phyloP scores from a whole-genome alignment of 1,140 invertebrate genomes.

The Delia radicum region DNA sequence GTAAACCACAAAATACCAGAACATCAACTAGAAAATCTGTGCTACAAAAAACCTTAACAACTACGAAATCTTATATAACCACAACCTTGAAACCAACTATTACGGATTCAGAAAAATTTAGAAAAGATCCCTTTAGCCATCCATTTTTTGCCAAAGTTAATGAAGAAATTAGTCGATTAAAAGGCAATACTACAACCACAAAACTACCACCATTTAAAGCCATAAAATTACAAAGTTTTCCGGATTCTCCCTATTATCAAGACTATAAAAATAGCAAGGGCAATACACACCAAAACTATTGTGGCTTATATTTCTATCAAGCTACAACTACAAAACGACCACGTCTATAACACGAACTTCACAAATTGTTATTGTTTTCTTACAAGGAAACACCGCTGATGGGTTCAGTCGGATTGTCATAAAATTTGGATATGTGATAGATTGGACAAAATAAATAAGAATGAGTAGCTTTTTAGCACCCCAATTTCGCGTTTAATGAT shows the following conservation, averaged over 20 bases:
- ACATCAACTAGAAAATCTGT: not conserved
- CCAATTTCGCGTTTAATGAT: no score
- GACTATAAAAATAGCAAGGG: not conserved
- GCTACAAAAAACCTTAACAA: not conserved
- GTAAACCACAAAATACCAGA: not conserved
- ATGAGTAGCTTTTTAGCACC: no score
- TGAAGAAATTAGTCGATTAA: slow-evolving; percentile 11
- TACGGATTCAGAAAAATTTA: not conserved
- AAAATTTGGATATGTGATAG: no score
- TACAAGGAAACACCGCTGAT: no score
- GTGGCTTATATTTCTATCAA: slow-evolving; percentile 5
- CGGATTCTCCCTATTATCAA: not conserved
- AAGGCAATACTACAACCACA: not conserved
- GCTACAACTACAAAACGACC: no score
- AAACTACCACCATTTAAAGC: not conserved
- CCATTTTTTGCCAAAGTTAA: slow-evolving; percentile 30
- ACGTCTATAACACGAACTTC: not conserved
- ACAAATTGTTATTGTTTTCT: no score
- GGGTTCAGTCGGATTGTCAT: no score
- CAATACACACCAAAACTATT: not conserved
- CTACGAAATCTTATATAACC: no score
- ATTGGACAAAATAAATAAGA: no score
- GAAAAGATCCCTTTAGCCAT: slow-evolving; percentile 28
- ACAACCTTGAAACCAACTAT: no score
- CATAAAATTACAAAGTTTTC: not conserved